Percentiles rank a stretch among this genome's conserved stretches.
phyloP scores from a whole-genome alignment of 2,113 vertebrate species.

The Eidolon helvum region DNA sequence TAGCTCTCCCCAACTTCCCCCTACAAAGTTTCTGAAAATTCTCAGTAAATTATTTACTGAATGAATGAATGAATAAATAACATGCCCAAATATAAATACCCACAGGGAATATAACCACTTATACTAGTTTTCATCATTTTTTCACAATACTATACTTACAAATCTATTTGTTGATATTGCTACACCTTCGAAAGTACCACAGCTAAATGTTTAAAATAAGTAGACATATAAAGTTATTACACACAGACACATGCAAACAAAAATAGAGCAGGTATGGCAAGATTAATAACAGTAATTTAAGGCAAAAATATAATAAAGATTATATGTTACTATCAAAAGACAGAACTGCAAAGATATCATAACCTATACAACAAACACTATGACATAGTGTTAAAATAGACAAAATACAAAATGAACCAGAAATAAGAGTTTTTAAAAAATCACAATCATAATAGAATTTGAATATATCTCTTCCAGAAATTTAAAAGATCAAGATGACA shows the following conservation, averaged over 20 bases:
- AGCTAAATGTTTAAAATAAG: background rate
- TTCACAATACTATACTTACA: background rate
- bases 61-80: background rate
- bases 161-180: background rate
- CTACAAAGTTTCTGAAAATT: background rate
- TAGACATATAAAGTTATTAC: background rate
- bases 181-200: background rate
- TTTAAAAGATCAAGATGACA: background rate
- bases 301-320: background rate
- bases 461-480: background rate
- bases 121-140: background rate
- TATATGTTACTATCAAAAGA: background rate
- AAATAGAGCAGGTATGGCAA: background rate
- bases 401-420: background rate
- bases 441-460: background rate
- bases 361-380: background rate
- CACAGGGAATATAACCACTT: background rate
- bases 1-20: background rate
- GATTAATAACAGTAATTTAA: background rate
- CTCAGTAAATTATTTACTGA: background rate
- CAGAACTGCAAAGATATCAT: background rate
- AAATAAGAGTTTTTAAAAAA: slow-evolving; percentile 1
- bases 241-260: background rate
- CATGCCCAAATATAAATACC: background rate
- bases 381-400: background rate